phyloP scores from a whole-genome alignment of 2,888 invertebrate genomes.

The Sclerodermus sp. region DNA sequence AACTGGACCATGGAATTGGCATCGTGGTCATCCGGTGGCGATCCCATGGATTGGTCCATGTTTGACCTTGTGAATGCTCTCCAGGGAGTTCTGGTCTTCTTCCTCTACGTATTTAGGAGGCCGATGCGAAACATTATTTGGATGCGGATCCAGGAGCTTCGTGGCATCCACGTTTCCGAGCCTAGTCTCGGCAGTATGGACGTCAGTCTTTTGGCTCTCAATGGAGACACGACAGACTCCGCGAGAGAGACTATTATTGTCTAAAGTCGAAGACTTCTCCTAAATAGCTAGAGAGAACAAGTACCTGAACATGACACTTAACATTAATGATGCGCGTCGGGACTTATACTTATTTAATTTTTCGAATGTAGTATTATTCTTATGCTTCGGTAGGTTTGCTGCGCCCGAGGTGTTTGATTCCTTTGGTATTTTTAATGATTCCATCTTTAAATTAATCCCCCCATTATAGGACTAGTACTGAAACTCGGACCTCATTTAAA shows the following conservation, averaged over 20 bases:
- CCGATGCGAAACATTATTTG: slow-evolving; percentile 45
- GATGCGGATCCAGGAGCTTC: slow-evolving; percentile 42
- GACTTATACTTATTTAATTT: no score
- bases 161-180: slow-evolving; percentile 32
- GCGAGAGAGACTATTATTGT: slow-evolving; percentile 27
- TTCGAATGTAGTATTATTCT: no score
- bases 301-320: no score
- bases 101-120: slow-evolving; percentile 63
- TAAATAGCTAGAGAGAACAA: no score
- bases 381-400: no score
- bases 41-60: slow-evolving; percentile 63
- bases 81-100: slow-evolving; percentile 70
- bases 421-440: no score
- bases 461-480: no score
- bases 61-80: slow-evolving; percentile 72
- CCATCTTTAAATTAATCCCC: no score
- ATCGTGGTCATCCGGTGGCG: slow-evolving; percentile 65
- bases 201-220: slow-evolving; percentile 39
- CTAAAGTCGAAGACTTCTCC: no score
- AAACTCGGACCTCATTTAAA: no score
- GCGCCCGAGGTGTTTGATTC: no score
- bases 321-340: no score
- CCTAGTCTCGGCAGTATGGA: slow-evolving; percentile 42
- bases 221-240: slow-evolving; percentile 25
- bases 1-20: slow-evolving; percentile 74